Base-by-base conservation (phyloP, 2,888 invertebrate genomes). In the Hoplodrina blanda region DNA sequence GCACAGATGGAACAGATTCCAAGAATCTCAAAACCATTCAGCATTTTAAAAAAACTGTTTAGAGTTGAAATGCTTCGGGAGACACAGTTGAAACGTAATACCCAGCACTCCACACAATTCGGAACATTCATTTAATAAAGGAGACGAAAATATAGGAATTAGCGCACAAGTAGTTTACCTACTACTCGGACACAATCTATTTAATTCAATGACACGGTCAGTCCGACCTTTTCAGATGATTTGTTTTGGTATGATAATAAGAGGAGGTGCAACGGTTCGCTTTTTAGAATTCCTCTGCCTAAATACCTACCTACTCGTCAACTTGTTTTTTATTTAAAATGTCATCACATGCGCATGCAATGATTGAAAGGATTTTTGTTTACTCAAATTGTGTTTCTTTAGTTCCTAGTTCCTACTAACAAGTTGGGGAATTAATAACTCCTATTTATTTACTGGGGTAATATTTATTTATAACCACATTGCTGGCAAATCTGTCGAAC, bases 121-220 rank as follows among this genome's bases (percentile, higher is more conserved):
- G 41, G 33, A 76, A 53, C 56, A 68, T 68, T 10, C 57, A 68
- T 62, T 78, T 72, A 57, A 69, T 60, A 57, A 50, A 69, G 57
- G 62, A 69, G 30, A 62, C 46, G 33, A 67, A 59, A 80, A 46
- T 53, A 17, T 59, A 53, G 57, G 56, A 61, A 62, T 54, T 54
- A 52, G 30, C 53, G 37, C 41, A 52, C 49, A 61, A 69, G 59
- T 68, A 61, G 55, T 44, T 44, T 13, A 15, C 15, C 15, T 46
- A 17, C 46, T 60, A 52, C 44, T 60, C 55, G 15, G 54, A 50
- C 37, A 54, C 62, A 71, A 71, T 65, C 62, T 71, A 73, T 69
- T 69, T 66, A 54, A 72, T 82, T 77, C 63, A 74, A 80, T 78
- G 74, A 65, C 76, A 66, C 55, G 55, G 52, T 37, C 69, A 64